phyloP scores from a whole-genome alignment of 2,113 vertebrate genomes.

The Perognathus longimembris region DNA sequence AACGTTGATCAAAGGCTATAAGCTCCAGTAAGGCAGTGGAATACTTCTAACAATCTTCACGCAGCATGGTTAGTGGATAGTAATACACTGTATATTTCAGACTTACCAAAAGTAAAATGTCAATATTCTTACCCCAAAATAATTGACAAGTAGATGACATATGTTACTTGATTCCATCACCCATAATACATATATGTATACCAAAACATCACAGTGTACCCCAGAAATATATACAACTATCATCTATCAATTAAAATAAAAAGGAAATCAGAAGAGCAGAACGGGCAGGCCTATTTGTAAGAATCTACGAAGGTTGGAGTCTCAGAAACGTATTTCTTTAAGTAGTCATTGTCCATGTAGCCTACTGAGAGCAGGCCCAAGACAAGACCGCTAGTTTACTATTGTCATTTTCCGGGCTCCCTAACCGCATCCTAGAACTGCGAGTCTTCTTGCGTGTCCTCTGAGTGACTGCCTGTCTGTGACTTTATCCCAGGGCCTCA shows the following conservation, averaged over 20 bases:
- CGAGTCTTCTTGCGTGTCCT: no score
- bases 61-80: not conserved
- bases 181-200: not conserved
- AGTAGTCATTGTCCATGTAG: not conserved
- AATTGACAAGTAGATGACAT: no score
- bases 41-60: not conserved
- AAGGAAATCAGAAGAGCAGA: not conserved
- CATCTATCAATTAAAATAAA: not conserved
- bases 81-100: not conserved
- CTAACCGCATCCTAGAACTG: no score
- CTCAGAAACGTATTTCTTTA: accelerated
- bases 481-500: not conserved
- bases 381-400: not conserved
- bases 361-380: accelerated
- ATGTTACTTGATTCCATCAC: not conserved
- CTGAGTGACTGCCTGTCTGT: not conserved
- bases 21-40: not conserved
- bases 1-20: no score
- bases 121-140: not conserved
- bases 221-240: not conserved
- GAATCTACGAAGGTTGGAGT: not conserved
- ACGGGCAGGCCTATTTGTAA: no score
- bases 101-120: not conserved
- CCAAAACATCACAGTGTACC: no score
- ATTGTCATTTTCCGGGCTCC: no score